phyloP scores from a whole-genome alignment of 2,888 invertebrate species.

The Molorchus minor region DNA sequence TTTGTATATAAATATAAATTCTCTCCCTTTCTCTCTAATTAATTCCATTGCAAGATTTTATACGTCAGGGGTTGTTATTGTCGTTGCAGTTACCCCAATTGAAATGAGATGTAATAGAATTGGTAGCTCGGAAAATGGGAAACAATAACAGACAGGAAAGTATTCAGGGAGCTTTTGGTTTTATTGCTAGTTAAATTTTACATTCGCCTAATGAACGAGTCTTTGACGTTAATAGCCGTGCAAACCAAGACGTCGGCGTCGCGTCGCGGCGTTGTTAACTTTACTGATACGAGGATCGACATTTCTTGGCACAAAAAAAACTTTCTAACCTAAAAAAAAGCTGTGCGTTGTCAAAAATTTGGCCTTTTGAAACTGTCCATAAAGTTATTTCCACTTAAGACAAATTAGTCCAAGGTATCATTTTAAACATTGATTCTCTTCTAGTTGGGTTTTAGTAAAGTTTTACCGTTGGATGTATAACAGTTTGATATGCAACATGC shows the following conservation, averaged over 20 bases:
- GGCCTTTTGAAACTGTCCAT: no score
- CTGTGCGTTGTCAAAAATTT: no score
- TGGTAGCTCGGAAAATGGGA: constrained; percentile 13
- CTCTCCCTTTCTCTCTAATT: background rate
- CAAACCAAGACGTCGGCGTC: constrained; percentile 30
- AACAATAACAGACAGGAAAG: constrained; percentile 34
- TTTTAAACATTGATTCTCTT: no score
- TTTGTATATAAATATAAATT: background rate
- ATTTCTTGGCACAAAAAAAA: no score
- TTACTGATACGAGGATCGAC: no score
- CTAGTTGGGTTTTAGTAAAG: no score
- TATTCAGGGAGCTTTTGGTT: constrained; percentile 34
- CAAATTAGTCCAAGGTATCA: no score
- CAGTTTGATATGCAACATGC: no score
- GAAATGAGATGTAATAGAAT: constrained; percentile 2
- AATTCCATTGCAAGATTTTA: background rate
- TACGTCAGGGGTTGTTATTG: background rate
- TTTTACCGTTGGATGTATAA: no score
- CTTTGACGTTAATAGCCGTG: constrained; percentile 34
- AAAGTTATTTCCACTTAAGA: no score
- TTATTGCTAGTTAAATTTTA: constrained; percentile 36
- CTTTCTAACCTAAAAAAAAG: no score
- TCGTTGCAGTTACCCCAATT: background rate
- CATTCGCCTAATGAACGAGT: constrained; percentile 33
- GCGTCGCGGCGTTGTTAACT: background rate